Percentiles rank a stretch among this genome's conserved stretches.
Conservation (phyloP, 2,113 vertebrate genomes). For the Hippocampus zosterae region DNA sequence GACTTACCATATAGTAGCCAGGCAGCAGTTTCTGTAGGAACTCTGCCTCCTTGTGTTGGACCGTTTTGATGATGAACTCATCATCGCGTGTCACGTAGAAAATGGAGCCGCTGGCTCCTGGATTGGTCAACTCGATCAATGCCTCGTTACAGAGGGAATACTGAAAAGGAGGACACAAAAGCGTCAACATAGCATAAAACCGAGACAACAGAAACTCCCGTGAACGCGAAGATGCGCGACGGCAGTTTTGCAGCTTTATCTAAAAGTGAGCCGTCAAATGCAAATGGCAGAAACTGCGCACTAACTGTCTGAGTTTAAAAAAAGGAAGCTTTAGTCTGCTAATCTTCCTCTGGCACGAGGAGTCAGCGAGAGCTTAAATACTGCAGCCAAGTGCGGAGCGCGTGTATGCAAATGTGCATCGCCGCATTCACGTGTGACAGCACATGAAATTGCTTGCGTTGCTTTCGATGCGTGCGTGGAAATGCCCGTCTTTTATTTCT, state of each 20-base stretch:
- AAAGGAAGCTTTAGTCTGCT: constrained; percentile 48
- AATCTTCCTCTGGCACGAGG: constrained; percentile 55
- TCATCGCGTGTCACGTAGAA: constrained; percentile 97
- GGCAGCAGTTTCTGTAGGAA: constrained; percentile 98
- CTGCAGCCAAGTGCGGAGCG: constrained; percentile 7
- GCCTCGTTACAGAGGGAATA: constrained; percentile 95
- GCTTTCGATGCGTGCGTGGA: background rate
- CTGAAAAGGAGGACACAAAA: constrained; percentile 56
- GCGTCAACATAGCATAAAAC: constrained; percentile 3
- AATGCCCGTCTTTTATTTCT: constrained; percentile 4
- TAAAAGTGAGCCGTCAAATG: constrained; percentile 6
- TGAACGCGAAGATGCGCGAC: background rate
- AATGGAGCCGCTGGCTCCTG: constrained; percentile 92
- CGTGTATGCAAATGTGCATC: background rate
- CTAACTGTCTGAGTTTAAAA: constrained; percentile 33
- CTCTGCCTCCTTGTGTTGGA: constrained; percentile 95
- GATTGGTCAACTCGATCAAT: constrained; percentile 94
- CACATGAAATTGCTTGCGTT: background rate
- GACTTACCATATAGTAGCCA: constrained; percentile 94
- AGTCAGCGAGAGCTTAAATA: constrained; percentile 31
- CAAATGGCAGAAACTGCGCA: constrained; percentile 5
- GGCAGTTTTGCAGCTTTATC: background rate
- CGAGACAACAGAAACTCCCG: background rate
- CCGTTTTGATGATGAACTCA: constrained; percentile 98
- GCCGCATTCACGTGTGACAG: constrained; percentile 5